A percentile compares a stretch with the other conserved stretches of the same genome.
Conservation (phyloP, 2,113 vertebrate genomes). For the Phyllostomus discolor region DNA sequence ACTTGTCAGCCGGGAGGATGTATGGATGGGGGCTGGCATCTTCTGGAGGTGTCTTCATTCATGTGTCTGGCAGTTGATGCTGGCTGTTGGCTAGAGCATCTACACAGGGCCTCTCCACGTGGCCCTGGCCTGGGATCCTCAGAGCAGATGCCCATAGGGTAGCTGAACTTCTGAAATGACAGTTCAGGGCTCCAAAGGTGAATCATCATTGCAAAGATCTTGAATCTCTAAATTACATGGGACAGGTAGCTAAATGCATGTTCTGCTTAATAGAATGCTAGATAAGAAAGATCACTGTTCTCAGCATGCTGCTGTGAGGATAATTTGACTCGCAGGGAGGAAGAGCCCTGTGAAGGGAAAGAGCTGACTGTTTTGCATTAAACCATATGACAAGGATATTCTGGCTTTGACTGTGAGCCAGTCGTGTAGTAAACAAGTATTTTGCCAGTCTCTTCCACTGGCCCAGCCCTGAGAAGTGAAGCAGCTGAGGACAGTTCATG, state of each 20-base stretch:
- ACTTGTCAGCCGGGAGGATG: background rate
- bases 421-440: background rate
- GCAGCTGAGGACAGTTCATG: background rate
- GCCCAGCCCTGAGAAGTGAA: background rate
- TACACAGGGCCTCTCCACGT: background rate
- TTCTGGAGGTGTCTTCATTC: background rate
- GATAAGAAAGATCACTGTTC: background rate
- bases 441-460: constrained; percentile 14
- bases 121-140: background rate
- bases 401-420: background rate
- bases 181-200: background rate
- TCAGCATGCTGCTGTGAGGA: background rate
- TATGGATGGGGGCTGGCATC: background rate
- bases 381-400: background rate
- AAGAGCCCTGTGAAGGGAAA: background rate
- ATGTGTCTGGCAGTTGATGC: background rate
- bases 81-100: background rate
- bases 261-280: background rate
- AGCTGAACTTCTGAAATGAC: background rate
- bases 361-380: background rate
- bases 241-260: background rate
- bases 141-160: background rate
- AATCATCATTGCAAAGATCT: background rate
- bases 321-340: background rate
- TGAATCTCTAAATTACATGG: background rate